Base-by-base conservation (phyloP, 2,888 invertebrate genomes). In the Dyspetes luteomarginatus region DNA sequence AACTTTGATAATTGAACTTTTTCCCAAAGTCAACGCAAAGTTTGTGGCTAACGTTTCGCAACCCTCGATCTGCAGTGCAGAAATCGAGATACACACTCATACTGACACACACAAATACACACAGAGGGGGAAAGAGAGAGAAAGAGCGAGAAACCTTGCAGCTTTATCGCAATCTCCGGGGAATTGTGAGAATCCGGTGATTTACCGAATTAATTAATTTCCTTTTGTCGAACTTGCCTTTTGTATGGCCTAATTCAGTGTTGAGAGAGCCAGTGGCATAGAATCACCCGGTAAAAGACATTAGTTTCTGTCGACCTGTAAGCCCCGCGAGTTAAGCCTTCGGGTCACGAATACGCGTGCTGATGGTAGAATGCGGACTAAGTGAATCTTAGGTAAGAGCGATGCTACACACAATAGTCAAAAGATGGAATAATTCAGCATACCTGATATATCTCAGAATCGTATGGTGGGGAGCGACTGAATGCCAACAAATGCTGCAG, bases 51-150 rank as follows among this genome's bases (percentile, higher is more conserved):
- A 62, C 50, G 50, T 45, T 58, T 62, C 50, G 36, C 9, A 9
- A 17, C 58, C n/a, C 28, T 56, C 58, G 48, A 71, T 58, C 58
- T 48, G 5, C 30, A 24, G 75, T 75, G 74, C 69, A 77, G 83
- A 85, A 85, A 85, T 68, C 58, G 62, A 72, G 55, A 30, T 7
- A 52, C 48, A 50, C 62, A 73, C 48, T 62, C 52, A 12, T 26
- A 30, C 52, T 22, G 62, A 7, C 36, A 26, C 30, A 15, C 56
- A n/a, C n/a, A 41, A 15, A 9, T 24, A 56, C 28, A 52, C 30
- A 15, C n/a, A 12, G 26, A 36, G 41, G 9, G 41, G 2, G 15
- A 5, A 24, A 72, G 43, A 62, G 19, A 73, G 28, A 56, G 17
- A 26, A 1, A 41, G 41, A 43, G 55, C 9, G 36, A 56, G 52